Percentiles rank a stretch among this genome's conserved stretches.
These are phyloP conservation scores for Argopecten irradians DNA, from an alignment of 1,140 invertebrate species.

Conservation along the genomic window DNA sequence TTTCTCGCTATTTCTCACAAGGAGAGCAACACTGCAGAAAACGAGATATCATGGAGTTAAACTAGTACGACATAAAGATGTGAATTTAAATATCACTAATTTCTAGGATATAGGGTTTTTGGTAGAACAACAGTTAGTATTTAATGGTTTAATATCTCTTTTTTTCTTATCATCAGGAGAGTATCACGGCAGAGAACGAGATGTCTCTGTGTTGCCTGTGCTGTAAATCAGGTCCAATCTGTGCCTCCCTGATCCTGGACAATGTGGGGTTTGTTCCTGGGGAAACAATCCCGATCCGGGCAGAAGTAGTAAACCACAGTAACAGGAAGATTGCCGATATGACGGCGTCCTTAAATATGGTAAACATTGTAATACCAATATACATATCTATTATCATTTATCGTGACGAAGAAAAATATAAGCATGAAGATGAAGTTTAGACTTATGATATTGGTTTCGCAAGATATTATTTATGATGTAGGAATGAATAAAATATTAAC, in stretches of 20 bases:
- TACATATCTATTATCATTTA: too few relatives aligned
- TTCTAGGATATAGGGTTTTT: too few relatives aligned
- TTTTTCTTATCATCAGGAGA: constrained; percentile 40
- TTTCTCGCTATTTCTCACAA: too few relatives aligned
- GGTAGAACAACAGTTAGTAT: background rate
- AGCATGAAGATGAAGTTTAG: too few relatives aligned
- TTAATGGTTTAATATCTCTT: background rate
- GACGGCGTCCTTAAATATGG: constrained; percentile 42
- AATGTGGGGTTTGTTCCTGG: constrained; percentile 63
- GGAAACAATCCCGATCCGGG: constrained; percentile 55
- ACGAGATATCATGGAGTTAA: too few relatives aligned
- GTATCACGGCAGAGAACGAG: constrained; percentile 45
- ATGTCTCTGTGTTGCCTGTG: constrained; percentile 65
- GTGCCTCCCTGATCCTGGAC: constrained; percentile 50
- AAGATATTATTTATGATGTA: too few relatives aligned
- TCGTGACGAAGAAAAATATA: too few relatives aligned
- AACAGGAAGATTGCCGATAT: constrained; percentile 52
- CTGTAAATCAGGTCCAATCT: constrained; percentile 64
- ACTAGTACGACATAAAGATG: too few relatives aligned
- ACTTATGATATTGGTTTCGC: too few relatives aligned
- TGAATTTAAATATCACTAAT: too few relatives aligned
- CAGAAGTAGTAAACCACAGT: constrained; percentile 57
- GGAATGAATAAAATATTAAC: too few relatives aligned
- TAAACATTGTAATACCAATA: constrained; percentile 13
- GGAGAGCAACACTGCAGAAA: too few relatives aligned